These are phyloP conservation scores for Takifugu rubripes DNA, from an alignment of 2,797 vertebrate genomes.

Conservation along the genomic window DNA sequence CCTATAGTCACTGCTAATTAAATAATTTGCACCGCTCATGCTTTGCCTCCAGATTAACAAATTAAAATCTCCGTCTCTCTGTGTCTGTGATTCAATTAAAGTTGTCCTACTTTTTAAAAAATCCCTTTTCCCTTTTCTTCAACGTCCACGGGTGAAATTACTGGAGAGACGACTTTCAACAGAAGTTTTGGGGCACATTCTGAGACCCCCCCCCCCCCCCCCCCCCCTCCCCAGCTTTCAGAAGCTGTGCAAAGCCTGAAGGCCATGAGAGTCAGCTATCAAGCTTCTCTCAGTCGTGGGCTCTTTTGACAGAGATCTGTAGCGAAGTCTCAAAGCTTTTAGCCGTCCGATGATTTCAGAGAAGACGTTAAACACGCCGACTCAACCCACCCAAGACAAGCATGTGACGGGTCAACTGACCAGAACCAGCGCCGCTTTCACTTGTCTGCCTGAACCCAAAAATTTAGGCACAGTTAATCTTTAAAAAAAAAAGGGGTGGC, in stretches of 20 bases:
- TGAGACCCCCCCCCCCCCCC: background rate
- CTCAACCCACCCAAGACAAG: too few species aligned
- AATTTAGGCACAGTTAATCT: too few species aligned
- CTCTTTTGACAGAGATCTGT: background rate
- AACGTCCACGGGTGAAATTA: constrained; percentile 40
- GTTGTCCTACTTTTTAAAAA: constrained; percentile 45
- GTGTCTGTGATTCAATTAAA: constrained; percentile 63
- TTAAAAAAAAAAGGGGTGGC: too few species aligned
- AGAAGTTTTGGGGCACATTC: constrained; percentile 19
- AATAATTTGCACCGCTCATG: constrained; percentile 56
- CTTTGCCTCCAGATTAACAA: constrained; percentile 57
- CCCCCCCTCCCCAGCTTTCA: constrained; percentile 1
- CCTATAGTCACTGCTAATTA: constrained; percentile 47
- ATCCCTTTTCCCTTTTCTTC: constrained; percentile 8
- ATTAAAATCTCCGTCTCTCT: constrained; percentile 44
- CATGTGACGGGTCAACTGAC: too few species aligned
- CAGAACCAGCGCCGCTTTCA: too few species aligned
- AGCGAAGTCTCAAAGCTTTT: background rate
- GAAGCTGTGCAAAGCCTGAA: constrained; percentile 10
- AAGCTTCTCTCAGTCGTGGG: background rate
- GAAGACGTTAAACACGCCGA: too few species aligned
- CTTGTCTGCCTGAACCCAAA: too few species aligned
- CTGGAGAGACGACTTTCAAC: constrained; percentile 22
- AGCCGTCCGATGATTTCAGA: background rate
- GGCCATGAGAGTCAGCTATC: constrained; percentile 10